Evolutionary conservation across 2,888 invertebrate genomes (phyloP).

Genomic region (Pasiphila rectangulata): DNA sequence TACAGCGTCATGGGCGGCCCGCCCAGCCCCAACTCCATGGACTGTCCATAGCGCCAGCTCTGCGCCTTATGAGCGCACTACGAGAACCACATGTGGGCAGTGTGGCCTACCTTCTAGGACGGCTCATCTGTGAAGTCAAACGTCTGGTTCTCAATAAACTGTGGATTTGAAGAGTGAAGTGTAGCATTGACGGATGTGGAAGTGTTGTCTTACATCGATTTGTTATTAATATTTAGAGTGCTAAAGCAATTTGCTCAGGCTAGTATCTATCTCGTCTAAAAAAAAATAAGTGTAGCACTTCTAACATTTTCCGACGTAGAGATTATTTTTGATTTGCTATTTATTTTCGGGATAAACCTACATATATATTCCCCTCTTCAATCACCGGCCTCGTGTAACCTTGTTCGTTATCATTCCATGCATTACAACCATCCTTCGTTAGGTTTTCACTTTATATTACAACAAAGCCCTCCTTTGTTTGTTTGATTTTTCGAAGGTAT

Average conservation of each 20-base stretch:
- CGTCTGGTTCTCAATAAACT: constrained; percentile 12
- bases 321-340: too few species aligned
- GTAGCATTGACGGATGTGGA: constrained; percentile 25
- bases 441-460: too few species aligned
- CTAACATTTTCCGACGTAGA: too few species aligned
- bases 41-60: constrained; percentile 84
- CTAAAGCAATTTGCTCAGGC: neutral
- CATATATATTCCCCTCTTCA: too few species aligned
- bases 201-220: constrained; percentile 19
- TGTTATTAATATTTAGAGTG: constrained; percentile 8
- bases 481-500: too few species aligned
- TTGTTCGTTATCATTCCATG: too few species aligned
- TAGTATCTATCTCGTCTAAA: too few species aligned
- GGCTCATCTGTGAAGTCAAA: constrained; percentile 4
- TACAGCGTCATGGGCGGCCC: constrained; percentile 85
- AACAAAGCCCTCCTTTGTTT: too few species aligned
- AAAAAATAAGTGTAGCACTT: too few species aligned
- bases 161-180: constrained; percentile 23
- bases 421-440: too few species aligned
- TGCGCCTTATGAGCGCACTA: constrained; percentile 66
- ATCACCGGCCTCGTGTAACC: too few species aligned
- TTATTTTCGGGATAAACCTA: too few species aligned
- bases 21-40: constrained; percentile 86
- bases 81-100: constrained; percentile 21
- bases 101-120: constrained; percentile 19